Percentiles rank a stretch among this genome's conserved stretches.
Evolutionary conservation across 2,113 vertebrate genomes (phyloP).

Genomic region (Propithecus coquereli): DNA sequence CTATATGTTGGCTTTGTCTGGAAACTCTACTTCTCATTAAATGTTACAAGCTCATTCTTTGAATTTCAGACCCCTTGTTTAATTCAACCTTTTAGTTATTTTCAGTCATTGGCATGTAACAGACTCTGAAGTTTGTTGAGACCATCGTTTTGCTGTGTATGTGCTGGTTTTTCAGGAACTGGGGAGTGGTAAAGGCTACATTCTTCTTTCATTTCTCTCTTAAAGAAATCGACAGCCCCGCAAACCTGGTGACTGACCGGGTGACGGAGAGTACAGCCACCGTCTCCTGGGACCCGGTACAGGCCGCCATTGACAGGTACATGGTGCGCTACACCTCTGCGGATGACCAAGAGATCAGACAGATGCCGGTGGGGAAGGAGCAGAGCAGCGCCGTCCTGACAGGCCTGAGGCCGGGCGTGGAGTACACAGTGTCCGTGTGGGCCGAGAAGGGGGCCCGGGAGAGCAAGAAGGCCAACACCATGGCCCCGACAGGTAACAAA

Average conservation of each 20-base stretch:
- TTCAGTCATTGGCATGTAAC: neutral
- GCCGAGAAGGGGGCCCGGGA: constrained; percentile 83
- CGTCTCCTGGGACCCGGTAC: constrained; percentile 86
- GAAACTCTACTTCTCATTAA: neutral
- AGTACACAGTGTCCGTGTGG: constrained; percentile 83
- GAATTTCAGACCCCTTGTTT: neutral
- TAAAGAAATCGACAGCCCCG: constrained; percentile 74
- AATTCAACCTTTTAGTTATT: neutral
- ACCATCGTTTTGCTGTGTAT: neutral
- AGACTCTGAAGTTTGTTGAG: neutral
- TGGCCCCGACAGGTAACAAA: constrained; percentile 82
- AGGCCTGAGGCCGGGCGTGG: constrained; percentile 81
- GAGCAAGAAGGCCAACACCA: constrained; percentile 78
- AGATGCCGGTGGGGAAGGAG: constrained; percentile 80
- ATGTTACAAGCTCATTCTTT: neutral
- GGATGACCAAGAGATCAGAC: constrained; percentile 76
- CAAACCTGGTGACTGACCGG: constrained; percentile 75
- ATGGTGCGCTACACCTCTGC: constrained; percentile 84
- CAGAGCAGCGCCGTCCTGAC: constrained; percentile 72
- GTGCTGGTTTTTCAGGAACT: neutral
- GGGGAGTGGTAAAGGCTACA: neutral
- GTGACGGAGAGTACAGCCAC: constrained; percentile 86
- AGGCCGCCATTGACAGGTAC: constrained; percentile 81
- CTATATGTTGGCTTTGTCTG: neutral
- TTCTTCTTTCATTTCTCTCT: constrained; percentile 12